A percentile compares a stretch with the other conserved stretches of the same genome.
Evolutionary conservation across 2,113 vertebrate species (phyloP).

Genomic region (Labeo rohita): DNA sequence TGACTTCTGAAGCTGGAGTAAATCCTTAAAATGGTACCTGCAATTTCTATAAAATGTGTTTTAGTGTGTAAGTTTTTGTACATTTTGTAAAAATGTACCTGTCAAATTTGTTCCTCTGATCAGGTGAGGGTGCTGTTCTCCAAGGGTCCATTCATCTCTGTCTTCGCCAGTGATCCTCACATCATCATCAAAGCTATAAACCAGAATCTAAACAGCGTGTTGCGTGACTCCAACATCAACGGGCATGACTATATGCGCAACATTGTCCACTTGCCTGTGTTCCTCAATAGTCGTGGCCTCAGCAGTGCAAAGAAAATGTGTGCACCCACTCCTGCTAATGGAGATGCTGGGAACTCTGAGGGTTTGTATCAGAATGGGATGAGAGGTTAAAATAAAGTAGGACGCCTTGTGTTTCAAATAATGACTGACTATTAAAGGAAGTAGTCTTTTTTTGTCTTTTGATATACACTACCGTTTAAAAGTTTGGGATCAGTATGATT

Average conservation of each 20-base stretch:
- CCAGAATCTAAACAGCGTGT: conserved; percentile 95
- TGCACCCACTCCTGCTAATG: conserved; percentile 79
- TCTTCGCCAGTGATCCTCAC: conserved; percentile 97
- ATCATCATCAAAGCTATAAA: conserved; percentile 99
- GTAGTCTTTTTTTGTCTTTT: not conserved
- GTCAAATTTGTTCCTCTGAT: not conserved
- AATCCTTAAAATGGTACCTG: not conserved
- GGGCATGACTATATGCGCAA: conserved; percentile 98
- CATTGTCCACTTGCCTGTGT: conserved; percentile 94
- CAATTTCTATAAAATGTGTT: too few relatives aligned
- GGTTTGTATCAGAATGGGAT: conserved; percentile 29
- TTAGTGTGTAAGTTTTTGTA: too few relatives aligned
- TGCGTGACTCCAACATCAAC: conserved; percentile 96
- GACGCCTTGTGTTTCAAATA: not conserved
- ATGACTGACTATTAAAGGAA: not conserved
- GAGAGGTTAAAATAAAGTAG: not conserved
- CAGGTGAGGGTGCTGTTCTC: conserved; percentile 96
- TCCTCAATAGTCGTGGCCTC: conserved; percentile 92
- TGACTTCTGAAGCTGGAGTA: not conserved
- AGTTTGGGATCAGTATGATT: not conserved
- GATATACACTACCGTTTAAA: not conserved
- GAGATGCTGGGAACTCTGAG: conserved; percentile 81
- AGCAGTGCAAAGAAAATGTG: conserved; percentile 85
- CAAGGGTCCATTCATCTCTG: conserved; percentile 95
- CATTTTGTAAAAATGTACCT: too few relatives aligned